These are phyloP conservation scores for Luffia ferchaultella DNA, from an alignment of 2,888 invertebrate genomes.

Conservation along the genomic window DNA sequence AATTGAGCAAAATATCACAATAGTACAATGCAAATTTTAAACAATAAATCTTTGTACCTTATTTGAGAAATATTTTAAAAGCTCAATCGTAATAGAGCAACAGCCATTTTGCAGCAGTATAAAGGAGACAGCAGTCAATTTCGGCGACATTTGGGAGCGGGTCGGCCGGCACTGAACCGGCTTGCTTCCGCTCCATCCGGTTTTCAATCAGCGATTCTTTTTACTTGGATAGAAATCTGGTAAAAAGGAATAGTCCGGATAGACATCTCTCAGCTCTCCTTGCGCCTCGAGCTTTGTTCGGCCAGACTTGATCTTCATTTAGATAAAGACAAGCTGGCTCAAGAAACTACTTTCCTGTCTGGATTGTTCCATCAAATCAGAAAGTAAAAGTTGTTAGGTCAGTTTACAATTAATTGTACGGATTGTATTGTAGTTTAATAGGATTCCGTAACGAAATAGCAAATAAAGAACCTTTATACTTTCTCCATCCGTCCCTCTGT, in stretches of 20 bases:
- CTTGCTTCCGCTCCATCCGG: conserved; percentile 43
- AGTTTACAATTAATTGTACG: not conserved
- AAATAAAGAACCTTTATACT: too few species aligned
- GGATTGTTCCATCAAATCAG: too few species aligned
- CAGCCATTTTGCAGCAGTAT: not conserved
- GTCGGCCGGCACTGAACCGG: conserved; percentile 24
- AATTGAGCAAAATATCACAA: too few species aligned
- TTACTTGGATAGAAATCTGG: not conserved
- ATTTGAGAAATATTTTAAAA: too few species aligned
- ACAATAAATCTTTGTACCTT: too few species aligned
- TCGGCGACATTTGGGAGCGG: not conserved
- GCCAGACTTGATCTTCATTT: not conserved
- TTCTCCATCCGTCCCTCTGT: too few species aligned
- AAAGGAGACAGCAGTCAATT: not conserved
- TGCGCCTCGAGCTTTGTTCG: too few species aligned
- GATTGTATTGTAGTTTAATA: too few species aligned
- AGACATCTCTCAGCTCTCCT: not conserved
- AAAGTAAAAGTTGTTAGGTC: too few species aligned
- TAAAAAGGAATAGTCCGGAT: conserved; percentile 2
- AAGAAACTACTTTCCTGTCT: not conserved
- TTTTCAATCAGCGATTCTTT: conserved; percentile 33
- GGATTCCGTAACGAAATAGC: too few species aligned
- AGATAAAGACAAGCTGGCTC: not conserved
- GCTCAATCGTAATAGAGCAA: not conserved
- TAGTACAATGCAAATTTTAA: too few species aligned